Evolutionary conservation across 2,797 vertebrate species (phyloP).

Genomic region (Thripadectes ignobilis): DNA sequence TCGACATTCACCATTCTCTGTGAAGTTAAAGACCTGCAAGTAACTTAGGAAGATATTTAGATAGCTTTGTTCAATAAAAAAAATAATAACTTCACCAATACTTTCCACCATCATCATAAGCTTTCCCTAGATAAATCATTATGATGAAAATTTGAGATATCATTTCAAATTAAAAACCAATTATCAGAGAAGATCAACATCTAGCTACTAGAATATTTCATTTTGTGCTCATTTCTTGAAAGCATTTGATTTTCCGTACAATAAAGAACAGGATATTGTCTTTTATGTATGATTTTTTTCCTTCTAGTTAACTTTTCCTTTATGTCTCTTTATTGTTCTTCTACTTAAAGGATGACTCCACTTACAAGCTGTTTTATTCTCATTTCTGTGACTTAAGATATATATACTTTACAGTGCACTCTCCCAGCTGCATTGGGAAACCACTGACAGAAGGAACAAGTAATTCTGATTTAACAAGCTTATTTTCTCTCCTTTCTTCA

Average conservation of each 20-base stretch:
- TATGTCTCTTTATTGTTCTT: neutral
- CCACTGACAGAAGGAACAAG: neutral
- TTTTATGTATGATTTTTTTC: neutral
- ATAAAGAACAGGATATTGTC: neutral
- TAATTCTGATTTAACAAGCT: neutral
- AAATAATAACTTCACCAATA: neutral
- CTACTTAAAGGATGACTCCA: neutral
- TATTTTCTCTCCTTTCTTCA: neutral
- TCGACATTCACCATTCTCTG: neutral
- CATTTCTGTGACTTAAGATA: neutral
- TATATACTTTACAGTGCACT: neutral
- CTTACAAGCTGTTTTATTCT: neutral
- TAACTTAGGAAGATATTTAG: neutral
- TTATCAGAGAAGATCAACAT: constrained; percentile 17
- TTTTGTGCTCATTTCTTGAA: neutral
- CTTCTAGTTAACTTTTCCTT: neutral
- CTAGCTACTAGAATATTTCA: neutral
- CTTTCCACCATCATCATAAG: neutral
- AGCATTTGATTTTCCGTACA: neutral
- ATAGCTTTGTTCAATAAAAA: neutral
- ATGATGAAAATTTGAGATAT: constrained; percentile 15
- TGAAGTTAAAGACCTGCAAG: constrained; percentile 3
- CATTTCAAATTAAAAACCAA: constrained; percentile 34
- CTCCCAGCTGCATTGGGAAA: neutral
- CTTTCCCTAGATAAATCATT: neutral